Percentiles rank a stretch among this genome's conserved stretches.
Conservation (phyloP, 2,797 vertebrate species). For the Scyliorhinus canicula region DNA sequence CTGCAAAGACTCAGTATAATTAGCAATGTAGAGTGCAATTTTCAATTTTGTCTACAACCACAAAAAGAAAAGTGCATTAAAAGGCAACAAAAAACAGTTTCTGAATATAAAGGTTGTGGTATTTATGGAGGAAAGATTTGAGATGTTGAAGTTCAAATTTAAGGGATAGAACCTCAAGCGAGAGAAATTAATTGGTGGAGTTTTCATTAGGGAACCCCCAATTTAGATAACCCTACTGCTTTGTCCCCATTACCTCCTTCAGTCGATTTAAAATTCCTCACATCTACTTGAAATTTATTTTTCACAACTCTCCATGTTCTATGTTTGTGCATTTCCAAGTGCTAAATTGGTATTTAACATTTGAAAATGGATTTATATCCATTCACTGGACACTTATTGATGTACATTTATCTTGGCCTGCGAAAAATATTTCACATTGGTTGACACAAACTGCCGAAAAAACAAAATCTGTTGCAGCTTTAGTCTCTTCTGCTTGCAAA, state of each 20-base stretch:
- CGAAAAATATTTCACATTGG: not conserved
- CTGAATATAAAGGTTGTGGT: no score
- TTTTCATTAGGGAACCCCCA: not conserved
- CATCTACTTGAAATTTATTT: no score
- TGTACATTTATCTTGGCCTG: not conserved
- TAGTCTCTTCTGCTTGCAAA: not conserved
- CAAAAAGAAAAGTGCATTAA: not conserved
- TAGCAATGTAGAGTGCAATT: not conserved
- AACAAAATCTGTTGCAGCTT: not conserved
- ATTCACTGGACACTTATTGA: not conserved
- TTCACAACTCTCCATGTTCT: no score
- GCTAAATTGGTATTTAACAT: not conserved
- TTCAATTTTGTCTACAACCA: not conserved
- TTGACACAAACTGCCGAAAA: not conserved
- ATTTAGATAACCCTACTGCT: not conserved
- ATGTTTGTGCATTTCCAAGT: no score
- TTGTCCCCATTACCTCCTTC: not conserved
- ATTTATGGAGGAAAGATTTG: no score
- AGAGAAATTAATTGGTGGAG: no score
- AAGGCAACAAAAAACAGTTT: not conserved
- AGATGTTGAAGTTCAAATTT: no score
- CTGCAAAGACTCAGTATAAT: not conserved
- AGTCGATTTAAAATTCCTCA: not conserved
- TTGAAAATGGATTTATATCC: not conserved
- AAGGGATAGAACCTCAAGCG: no score